phyloP scores from a whole-genome alignment of 2,888 invertebrate genomes.

The Eumerus sabulonum region DNA sequence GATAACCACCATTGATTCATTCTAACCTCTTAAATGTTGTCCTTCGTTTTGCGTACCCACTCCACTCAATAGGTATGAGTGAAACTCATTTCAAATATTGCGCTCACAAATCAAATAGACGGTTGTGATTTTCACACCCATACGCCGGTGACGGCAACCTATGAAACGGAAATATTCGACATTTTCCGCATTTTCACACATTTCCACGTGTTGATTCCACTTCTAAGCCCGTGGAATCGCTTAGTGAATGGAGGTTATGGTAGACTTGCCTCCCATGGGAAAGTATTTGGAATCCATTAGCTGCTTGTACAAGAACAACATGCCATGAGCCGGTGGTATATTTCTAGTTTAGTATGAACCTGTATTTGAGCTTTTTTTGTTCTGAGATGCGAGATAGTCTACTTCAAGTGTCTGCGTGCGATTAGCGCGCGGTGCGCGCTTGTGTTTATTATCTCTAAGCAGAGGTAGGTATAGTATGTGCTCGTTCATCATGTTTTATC shows the following conservation, averaged over 20 bases:
- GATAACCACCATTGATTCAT: slow-evolving; percentile 22
- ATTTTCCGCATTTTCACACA: slow-evolving; percentile 55
- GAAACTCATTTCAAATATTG: background rate
- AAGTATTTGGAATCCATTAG: slow-evolving; percentile 42
- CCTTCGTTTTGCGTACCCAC: background rate
- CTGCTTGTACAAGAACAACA: slow-evolving; percentile 24
- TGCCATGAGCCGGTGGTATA: slow-evolving; percentile 4
- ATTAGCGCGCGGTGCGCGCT: slow-evolving; percentile 37
- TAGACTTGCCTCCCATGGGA: slow-evolving; percentile 23
- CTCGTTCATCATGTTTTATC: too few relatives aligned
- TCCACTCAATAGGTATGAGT: background rate
- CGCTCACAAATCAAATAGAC: background rate
- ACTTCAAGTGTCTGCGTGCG: slow-evolving; percentile 34
- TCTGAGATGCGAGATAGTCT: too few relatives aligned
- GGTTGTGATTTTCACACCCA: background rate
- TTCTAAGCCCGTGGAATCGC: background rate
- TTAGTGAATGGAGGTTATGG: background rate
- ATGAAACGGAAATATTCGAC: background rate
- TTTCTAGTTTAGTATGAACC: slow-evolving; percentile 26
- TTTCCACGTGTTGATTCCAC: slow-evolving; percentile 59
- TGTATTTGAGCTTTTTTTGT: background rate
- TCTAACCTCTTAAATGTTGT: slow-evolving; percentile 3
- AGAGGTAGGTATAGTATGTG: too few relatives aligned
- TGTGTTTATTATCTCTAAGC: slow-evolving; percentile 43
- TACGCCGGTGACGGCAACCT: slow-evolving; percentile 32